These are phyloP conservation scores for Chaetops frenatus DNA, from an alignment of 2,113 vertebrate genomes.

Conservation along the genomic window DNA sequence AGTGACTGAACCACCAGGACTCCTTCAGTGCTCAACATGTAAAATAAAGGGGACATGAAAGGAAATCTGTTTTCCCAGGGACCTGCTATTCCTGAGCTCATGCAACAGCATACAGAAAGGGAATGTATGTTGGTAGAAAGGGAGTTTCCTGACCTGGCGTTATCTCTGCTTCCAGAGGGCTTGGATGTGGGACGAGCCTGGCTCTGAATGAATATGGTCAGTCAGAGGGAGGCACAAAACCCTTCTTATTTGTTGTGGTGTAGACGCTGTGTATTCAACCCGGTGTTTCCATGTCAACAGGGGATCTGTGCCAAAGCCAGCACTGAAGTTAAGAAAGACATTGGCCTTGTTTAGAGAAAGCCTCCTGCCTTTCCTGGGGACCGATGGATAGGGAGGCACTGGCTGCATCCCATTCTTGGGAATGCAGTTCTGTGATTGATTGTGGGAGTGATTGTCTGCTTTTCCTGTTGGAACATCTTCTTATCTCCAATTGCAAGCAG, in stretches of 20 bases:
- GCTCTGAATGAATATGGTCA: neutral
- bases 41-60: neutral
- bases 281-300: slow-evolving; percentile 30
- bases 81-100: neutral
- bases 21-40: neutral
- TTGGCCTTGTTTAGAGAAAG: neutral
- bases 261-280: slow-evolving; percentile 6
- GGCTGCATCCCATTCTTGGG: neutral
- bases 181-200: neutral
- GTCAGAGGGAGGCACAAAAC: neutral
- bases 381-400: neutral
- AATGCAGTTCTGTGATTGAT: neutral
- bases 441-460: neutral
- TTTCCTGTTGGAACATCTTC: neutral
- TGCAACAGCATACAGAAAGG: neutral
- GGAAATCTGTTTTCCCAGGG: neutral
- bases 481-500: neutral
- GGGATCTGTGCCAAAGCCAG: slow-evolving; percentile 6
- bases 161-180: neutral
- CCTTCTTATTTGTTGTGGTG: slow-evolving; percentile 11
- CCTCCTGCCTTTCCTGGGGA: neutral
- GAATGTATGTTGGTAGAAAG: neutral
- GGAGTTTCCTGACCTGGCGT: neutral
- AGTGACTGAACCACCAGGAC: neutral
- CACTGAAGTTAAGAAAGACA: neutral